Base-by-base conservation (phyloP, 2,797 vertebrate species). In the Phylloscopus collybita region DNA sequence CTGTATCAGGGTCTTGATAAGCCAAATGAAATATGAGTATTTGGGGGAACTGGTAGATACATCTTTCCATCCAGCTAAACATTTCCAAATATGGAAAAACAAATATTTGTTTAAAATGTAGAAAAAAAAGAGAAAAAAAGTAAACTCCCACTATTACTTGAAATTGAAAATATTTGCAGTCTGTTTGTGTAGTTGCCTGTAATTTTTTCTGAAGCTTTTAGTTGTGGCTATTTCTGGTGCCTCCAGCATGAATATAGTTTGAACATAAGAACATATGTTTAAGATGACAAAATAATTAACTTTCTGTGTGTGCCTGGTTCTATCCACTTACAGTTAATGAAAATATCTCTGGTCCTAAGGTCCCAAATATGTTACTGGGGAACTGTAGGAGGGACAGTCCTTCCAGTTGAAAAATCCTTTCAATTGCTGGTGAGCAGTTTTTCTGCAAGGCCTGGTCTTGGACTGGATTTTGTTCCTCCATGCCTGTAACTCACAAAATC, bases 11-110 rank as follows among this genome's bases (percentile, higher is more conserved):
- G 67, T 94, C 83, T 85, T 91, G 90, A 64, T 90, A 57, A 70
- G 44, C 40, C 70, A 92, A 95, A 97, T 96, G 90, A 95, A 97
- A 85, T 50, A 80, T 16, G 14, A 72, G 3, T 65, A 62, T 69
- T 85, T 74, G 42, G 22, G 30, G 45, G 27, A 86, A 18, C 18
- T 40, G 29, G 3, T 60, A 80, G 42, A 47, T 80, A 4, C 0
- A 18, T 27, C 36, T 45, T 19, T 72, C 17, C 11, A 66, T 72
- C 16, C 76, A n/a, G 8, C 20, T 66, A 14, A 50, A 5, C 22
- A 36, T 67, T 64, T 87, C 29, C 25, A 81, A 82, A 47, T n/a
- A 38, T 22, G 20, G 44, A 34, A 76, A 67, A 69, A 9, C 11
- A 78, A 80, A 11, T 56, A 66, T 17, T 64, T 80, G 2, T 75